These are phyloP conservation scores for Pollenia amentaria DNA, from an alignment of 2,888 invertebrate species.

Conservation along the genomic window DNA sequence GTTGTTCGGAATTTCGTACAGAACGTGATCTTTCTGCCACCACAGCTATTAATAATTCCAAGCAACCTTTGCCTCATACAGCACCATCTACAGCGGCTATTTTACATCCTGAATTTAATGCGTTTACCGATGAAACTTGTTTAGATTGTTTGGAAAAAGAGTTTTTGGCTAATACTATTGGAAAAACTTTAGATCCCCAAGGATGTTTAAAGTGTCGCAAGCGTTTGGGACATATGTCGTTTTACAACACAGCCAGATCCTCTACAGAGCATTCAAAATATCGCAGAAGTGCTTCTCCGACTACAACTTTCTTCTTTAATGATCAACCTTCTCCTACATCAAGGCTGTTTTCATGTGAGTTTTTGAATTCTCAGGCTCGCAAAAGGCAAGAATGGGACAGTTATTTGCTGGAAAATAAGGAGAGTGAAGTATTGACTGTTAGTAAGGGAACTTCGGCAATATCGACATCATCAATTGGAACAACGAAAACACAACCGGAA, in stretches of 20 bases:
- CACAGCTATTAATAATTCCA: constrained; percentile 57
- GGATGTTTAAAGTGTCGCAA: constrained; percentile 82
- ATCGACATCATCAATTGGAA: neutral
- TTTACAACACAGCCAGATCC: constrained; percentile 57
- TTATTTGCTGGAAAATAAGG: constrained; percentile 66
- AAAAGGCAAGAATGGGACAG: constrained; percentile 72
- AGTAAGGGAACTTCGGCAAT: neutral
- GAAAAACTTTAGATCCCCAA: constrained; percentile 81
- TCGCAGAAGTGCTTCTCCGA: constrained; percentile 69
- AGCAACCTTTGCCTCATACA: constrained; percentile 73
- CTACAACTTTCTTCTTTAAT: constrained; percentile 63
- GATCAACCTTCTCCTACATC: constrained; percentile 69
- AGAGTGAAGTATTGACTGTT: constrained; percentile 22
- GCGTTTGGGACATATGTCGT: constrained; percentile 74
- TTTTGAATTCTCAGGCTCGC: constrained; percentile 69
- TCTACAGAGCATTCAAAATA: constrained; percentile 62
- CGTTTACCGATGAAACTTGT: constrained; percentile 81
- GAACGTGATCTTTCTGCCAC: constrained; percentile 71
- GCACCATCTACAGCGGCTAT: constrained; percentile 65
- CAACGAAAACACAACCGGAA: constrained; percentile 27
- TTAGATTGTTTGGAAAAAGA: constrained; percentile 84
- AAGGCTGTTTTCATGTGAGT: constrained; percentile 69
- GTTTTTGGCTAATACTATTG: constrained; percentile 83
- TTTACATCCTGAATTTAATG: constrained; percentile 74
- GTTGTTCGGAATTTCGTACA: constrained; percentile 80